Evolutionary conservation across 2,888 invertebrate genomes (phyloP).

Genomic region (Cephus rjabovi): DNA sequence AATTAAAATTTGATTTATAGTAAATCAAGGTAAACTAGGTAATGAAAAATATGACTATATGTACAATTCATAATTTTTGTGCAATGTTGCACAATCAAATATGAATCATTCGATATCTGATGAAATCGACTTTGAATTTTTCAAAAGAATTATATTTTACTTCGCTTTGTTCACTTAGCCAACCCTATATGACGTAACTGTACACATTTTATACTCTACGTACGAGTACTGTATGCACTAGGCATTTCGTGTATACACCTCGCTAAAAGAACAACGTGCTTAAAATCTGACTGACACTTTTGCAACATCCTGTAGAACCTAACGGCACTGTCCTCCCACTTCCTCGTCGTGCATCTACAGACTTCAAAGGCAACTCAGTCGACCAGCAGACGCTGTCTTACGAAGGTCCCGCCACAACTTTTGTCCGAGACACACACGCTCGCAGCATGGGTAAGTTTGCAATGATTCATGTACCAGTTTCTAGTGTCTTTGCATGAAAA

Average conservation of each 20-base stretch:
- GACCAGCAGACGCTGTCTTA: conserved; percentile 14
- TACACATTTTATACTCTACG: background rate
- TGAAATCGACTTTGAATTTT: background rate
- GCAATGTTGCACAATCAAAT: background rate
- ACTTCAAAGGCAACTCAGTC: conserved; percentile 33
- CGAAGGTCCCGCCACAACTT: conserved; percentile 15
- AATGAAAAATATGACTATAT: background rate
- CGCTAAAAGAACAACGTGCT: background rate
- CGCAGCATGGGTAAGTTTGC: conserved; percentile 31
- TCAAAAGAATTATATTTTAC: background rate
- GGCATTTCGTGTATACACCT: background rate
- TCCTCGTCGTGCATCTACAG: conserved; percentile 21
- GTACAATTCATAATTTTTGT: background rate
- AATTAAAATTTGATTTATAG: background rate
- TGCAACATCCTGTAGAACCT: conserved; percentile 9
- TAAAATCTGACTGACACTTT: background rate
- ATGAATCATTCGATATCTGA: background rate
- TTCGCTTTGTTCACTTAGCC: background rate
- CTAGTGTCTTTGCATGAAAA: background rate
- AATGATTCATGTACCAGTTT: background rate
- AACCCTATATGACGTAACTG: background rate
- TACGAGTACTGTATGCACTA: background rate
- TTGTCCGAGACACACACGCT: conserved; percentile 17
- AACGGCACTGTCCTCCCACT: conserved; percentile 38
- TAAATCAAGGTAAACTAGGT: background rate